Evolutionary conservation across 2,888 invertebrate genomes (phyloP).

Genomic region (Limnephilus rhombicus): DNA sequence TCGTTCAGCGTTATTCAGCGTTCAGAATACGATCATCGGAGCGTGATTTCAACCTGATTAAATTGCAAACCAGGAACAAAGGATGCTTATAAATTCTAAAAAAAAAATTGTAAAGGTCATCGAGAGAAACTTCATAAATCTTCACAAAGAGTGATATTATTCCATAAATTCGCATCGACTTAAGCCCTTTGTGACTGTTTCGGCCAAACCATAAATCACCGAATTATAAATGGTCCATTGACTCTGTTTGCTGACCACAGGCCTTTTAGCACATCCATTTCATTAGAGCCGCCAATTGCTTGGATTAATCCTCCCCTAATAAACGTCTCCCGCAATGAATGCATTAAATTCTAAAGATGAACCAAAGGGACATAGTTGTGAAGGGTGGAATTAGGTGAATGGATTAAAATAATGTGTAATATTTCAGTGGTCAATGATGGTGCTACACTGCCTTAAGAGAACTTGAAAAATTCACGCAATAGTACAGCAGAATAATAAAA

Average conservation of each 20-base stretch:
- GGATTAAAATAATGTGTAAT: neutral
- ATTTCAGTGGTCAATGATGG: too few species aligned
- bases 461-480: too few species aligned
- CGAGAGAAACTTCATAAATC: neutral
- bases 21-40: neutral
- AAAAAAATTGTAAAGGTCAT: neutral
- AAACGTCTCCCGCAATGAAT: conserved; percentile 3
- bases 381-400: neutral
- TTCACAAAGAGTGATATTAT: neutral
- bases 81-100: neutral
- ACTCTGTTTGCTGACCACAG: conserved; percentile 9
- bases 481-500: too few species aligned
- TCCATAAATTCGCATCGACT: neutral
- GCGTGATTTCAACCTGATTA: neutral
- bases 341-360: neutral
- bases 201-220: conserved; percentile 8
- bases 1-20: neutral
- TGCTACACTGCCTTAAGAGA: too few species aligned
- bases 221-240: conserved; percentile 28
- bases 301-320: conserved; percentile 1
- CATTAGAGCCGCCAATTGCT: conserved; percentile 19
- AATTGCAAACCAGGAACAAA: neutral
- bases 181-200: neutral
- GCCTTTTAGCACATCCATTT: conserved; percentile 21
- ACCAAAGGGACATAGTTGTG: neutral